Conservation (phyloP, 2,113 vertebrate species). For the Clarias batrachus region DNA sequence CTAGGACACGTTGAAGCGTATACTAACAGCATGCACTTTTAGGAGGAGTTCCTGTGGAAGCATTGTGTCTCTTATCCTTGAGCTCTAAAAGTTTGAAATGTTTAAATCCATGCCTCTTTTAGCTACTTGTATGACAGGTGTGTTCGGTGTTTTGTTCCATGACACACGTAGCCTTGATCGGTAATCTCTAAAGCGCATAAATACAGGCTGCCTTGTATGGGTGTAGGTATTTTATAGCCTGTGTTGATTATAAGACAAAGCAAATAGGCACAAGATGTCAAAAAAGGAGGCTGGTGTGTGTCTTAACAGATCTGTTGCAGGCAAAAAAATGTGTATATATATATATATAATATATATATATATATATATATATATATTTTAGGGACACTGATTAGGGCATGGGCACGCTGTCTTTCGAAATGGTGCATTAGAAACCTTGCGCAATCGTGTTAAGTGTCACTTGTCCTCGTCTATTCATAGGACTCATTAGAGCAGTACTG, state of each 20-base stretch:
- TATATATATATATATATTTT: no score
- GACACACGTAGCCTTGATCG: background rate
- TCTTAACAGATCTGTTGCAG: background rate
- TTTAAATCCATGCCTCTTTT: background rate
- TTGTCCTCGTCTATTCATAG: background rate
- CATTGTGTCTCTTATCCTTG: background rate
- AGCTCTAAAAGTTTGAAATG: background rate
- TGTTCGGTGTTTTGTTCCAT: constrained; percentile 2
- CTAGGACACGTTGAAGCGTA: background rate
- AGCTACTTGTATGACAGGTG: background rate
- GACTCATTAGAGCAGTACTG: constrained; percentile 2
- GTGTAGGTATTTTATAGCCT: constrained; percentile 16
- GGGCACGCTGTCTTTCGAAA: background rate
- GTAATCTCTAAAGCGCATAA: background rate
- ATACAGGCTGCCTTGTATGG: background rate
- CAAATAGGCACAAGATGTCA: background rate
- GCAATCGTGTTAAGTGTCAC: background rate
- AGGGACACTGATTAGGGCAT: background rate
- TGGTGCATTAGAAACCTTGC: background rate
- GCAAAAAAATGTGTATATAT: no score
- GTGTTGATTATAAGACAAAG: background rate
- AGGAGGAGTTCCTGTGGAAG: no score
- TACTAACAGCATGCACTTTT: background rate
- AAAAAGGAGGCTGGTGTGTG: background rate
- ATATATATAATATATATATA: no score